These are phyloP conservation scores for Metacarcinus magister DNA, from an alignment of 2,888 invertebrate genomes.

Conservation along the genomic window DNA sequence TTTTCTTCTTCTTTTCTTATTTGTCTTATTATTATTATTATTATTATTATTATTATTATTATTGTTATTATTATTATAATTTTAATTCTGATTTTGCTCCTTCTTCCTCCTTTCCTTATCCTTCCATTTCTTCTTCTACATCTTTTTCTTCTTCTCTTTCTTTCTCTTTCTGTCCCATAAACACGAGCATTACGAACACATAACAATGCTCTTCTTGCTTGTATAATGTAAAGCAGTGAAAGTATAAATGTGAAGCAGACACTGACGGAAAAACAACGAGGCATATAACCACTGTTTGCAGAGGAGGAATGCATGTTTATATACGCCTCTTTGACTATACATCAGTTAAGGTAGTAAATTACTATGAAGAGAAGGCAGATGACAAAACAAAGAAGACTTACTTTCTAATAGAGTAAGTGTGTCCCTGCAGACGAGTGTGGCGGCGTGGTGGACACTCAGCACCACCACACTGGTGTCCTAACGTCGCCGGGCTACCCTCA, in stretches of 20 bases:
- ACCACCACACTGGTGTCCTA: slow-evolving; percentile 49
- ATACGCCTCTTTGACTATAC: too few relatives aligned
- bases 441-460: slow-evolving; percentile 47
- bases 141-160: slow-evolving; percentile 31
- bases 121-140: slow-evolving; percentile 29
- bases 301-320: too few relatives aligned
- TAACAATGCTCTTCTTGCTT: too few relatives aligned
- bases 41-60: background rate
- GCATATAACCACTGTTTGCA: background rate
- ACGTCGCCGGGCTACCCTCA: slow-evolving; percentile 77
- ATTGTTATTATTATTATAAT: background rate
- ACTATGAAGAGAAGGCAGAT: too few relatives aligned
- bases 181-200: too few relatives aligned
- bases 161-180: background rate
- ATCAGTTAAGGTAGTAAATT: background rate
- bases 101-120: background rate
- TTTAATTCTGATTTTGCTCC: background rate
- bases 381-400: background rate
- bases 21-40: background rate
- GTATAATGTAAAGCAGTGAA: too few relatives aligned
- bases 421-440: slow-evolving; percentile 54
- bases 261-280: background rate
- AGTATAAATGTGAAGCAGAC: too few relatives aligned
- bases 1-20: background rate
- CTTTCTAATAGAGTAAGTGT: background rate